Percentiles rank a stretch among this genome's conserved stretches.
Evolutionary conservation across 2,797 vertebrate species (phyloP).

Genomic region (Myotis myotis): DNA sequence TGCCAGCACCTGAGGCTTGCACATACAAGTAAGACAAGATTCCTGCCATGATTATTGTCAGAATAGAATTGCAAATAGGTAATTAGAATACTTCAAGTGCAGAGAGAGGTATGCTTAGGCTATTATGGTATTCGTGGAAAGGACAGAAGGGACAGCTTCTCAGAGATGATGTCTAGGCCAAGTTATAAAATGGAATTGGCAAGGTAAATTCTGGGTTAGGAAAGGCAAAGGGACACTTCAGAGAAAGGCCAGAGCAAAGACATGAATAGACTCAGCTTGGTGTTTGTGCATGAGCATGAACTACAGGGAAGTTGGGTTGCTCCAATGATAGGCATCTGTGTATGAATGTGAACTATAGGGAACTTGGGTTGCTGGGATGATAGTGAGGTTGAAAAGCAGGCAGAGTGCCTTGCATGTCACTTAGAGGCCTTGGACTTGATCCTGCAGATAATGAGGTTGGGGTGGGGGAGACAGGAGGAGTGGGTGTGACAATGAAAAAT

Average conservation of each 20-base stretch:
- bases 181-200: not conserved
- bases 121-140: not conserved
- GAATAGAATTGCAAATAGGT: not conserved
- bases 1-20: not conserved
- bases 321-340: not conserved
- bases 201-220: not conserved
- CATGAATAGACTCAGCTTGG: not conserved
- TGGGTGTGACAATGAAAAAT: not conserved
- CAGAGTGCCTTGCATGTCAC: not conserved
- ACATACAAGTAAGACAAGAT: not conserved
- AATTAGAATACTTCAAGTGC: not conserved
- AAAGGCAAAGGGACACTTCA: not conserved
- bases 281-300: not conserved
- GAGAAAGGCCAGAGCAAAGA: not conserved
- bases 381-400: not conserved
- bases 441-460: not conserved
- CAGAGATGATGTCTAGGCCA: not conserved
- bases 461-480: not conserved
- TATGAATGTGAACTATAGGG: not conserved
- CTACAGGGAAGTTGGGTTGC: no score
- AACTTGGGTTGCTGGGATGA: not conserved
- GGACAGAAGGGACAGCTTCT: not conserved
- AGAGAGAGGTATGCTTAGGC: not conserved
- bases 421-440: not conserved
- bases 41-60: not conserved